phyloP scores from a whole-genome alignment of 2,797 vertebrate species.

The Poecilia gillii region DNA sequence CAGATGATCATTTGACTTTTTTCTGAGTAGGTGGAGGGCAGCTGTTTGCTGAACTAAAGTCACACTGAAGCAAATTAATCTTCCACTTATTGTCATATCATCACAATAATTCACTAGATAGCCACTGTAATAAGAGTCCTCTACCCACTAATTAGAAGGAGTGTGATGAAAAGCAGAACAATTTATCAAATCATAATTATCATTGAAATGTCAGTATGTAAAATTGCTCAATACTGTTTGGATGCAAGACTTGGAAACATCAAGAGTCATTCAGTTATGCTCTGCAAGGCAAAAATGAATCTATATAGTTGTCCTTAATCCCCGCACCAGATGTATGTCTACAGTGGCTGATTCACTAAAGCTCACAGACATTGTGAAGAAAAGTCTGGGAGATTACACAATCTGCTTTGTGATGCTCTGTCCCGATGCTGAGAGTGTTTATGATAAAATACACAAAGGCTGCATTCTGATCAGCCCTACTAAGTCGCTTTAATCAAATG shows the following conservation, averaged over 20 bases:
- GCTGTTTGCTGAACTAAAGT: constrained; percentile 53
- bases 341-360: background rate
- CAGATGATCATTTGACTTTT: constrained; percentile 73
- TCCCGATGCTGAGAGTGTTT: background rate
- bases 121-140: background rate
- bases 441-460: background rate
- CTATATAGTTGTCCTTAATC: background rate
- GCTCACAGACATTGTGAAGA: background rate
- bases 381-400: background rate
- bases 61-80: constrained; percentile 33
- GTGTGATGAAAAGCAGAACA: background rate
- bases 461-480: no score
- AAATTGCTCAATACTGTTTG: background rate
- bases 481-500: no score
- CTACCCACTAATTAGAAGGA: background rate
- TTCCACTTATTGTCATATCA: constrained; percentile 12
- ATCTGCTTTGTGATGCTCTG: background rate
- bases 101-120: background rate
- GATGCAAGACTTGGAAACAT: background rate
- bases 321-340: background rate
- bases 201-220: background rate
- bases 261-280: background rate
- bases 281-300: background rate
- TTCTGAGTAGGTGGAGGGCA: constrained; percentile 63
- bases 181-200: background rate